phyloP scores from a whole-genome alignment of 2,888 invertebrate genomes.

The Polylopha cassiicola region DNA sequence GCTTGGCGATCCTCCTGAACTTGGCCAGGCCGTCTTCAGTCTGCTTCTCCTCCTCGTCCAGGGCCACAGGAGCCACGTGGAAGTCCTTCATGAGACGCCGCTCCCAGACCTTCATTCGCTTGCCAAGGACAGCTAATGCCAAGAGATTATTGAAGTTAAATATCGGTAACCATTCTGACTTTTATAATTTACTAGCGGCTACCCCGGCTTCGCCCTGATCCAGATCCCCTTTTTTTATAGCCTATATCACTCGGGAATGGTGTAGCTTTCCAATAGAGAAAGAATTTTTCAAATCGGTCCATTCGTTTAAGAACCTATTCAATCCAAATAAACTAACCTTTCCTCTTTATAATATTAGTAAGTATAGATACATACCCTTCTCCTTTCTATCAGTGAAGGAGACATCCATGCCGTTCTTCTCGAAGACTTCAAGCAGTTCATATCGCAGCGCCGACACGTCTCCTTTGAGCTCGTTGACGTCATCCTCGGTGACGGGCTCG shows the following conservation, averaged over 20 bases:
- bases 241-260: too few relatives aligned
- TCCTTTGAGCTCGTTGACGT: slow-evolving; percentile 95
- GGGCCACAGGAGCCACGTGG: slow-evolving; percentile 86
- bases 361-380: slow-evolving; percentile 82
- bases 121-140: slow-evolving; percentile 81
- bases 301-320: too few relatives aligned
- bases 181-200: too few relatives aligned
- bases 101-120: slow-evolving; percentile 90
- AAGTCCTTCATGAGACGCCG: slow-evolving; percentile 92
- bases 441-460: slow-evolving; percentile 95
- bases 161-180: too few relatives aligned
- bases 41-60: slow-evolving; percentile 74
- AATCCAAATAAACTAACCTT: too few relatives aligned
- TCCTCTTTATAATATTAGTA: too few relatives aligned
- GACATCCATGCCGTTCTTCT: slow-evolving; percentile 91
- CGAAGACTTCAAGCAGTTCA: slow-evolving; percentile 92
- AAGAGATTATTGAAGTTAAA: too few relatives aligned
- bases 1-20: slow-evolving; percentile 85
- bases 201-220: background rate
- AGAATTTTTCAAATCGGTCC: too few relatives aligned
- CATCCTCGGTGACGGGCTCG: slow-evolving; percentile 92
- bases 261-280: too few relatives aligned
- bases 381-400: slow-evolving; percentile 84
- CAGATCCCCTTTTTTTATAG: background rate
- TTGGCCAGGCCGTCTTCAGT: slow-evolving; percentile 80